Conservation (phyloP, 37 sponge, comb jelly and placozoan genomes). For the Lycopodina hypogea region DNA sequence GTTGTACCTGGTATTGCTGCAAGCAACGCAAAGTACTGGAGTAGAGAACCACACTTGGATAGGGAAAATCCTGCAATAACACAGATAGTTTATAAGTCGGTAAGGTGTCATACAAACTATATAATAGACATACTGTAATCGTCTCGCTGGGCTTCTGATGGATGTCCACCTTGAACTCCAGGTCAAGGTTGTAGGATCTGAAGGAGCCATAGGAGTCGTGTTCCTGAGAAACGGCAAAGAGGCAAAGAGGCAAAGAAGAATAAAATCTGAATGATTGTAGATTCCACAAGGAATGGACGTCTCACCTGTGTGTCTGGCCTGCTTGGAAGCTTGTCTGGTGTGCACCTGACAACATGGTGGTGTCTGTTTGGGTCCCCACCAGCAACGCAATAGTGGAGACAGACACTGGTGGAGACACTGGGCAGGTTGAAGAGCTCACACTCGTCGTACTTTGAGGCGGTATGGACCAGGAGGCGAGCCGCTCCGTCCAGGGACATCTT, state of each 20-base stretch:
- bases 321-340: slow-evolving; percentile 68
- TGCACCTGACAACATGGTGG: slow-evolving; percentile 73
- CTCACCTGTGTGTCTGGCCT: slow-evolving; percentile 45
- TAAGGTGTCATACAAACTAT: neutral
- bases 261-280: neutral
- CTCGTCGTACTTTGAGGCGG: slow-evolving; percentile 93
- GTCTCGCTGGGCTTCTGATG: neutral
- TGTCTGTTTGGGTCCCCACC: slow-evolving; percentile 57
- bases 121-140: neutral
- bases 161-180: slow-evolving; percentile 49
- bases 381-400: slow-evolving; percentile 52
- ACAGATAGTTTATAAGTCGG: neutral
- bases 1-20: slow-evolving; percentile 77
- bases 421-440: slow-evolving; percentile 75
- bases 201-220: slow-evolving; percentile 81
- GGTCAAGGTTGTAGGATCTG: slow-evolving; percentile 71
- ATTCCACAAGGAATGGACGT: neutral
- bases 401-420: slow-evolving; percentile 15
- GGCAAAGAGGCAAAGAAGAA: neutral
- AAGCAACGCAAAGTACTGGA: slow-evolving; percentile 89
- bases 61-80: slow-evolving; percentile 22
- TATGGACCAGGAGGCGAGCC: slow-evolving; percentile 65
- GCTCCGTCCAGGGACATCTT: slow-evolving; percentile 59
- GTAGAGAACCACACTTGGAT: slow-evolving; percentile 62
- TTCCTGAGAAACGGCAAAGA: slow-evolving; percentile 29